Conservation (phyloP, 2,888 invertebrate genomes). For the Lithophane leautieri region DNA sequence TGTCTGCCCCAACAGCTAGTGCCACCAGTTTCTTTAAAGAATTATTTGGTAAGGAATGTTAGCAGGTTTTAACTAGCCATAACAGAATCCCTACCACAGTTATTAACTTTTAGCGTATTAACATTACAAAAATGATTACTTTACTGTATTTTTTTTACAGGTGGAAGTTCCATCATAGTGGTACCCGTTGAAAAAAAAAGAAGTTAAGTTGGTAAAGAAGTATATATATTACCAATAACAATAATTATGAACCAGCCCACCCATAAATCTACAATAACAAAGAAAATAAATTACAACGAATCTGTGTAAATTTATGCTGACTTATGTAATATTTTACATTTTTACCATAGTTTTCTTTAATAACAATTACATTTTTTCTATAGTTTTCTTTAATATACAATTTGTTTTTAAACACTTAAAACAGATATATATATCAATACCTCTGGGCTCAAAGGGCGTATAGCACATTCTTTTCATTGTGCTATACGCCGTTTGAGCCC, state of each 20-base stretch:
- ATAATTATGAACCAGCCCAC: constrained; percentile 39
- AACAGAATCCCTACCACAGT: no score
- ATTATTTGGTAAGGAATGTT: no score
- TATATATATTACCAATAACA: constrained; percentile 28
- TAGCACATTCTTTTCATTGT: no score
- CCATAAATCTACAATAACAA: constrained; percentile 39
- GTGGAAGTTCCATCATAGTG: constrained; percentile 72
- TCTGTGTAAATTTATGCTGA: constrained; percentile 34
- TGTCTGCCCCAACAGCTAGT: no score
- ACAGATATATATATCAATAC: constrained; percentile 8
- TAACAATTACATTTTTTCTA: not conserved
- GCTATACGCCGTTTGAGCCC: no score
- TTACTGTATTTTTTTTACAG: constrained; percentile 67
- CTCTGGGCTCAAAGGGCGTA: no score
- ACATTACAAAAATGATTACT: no score
- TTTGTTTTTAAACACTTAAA: constrained; percentile 24
- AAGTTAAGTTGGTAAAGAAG: constrained; percentile 43
- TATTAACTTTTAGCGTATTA: no score
- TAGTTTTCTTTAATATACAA: constrained; percentile 25
- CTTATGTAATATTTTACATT: constrained; percentile 30
- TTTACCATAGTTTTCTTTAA: constrained; percentile 24
- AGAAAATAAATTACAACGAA: constrained; percentile 32
- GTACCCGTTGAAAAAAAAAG: constrained; percentile 76
- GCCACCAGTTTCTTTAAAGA: no score
- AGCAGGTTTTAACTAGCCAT: no score